Percentiles rank a stretch among this genome's conserved stretches.
Evolutionary conservation across 2,888 invertebrate species (phyloP).

Genomic region (Deilephila porcellus): DNA sequence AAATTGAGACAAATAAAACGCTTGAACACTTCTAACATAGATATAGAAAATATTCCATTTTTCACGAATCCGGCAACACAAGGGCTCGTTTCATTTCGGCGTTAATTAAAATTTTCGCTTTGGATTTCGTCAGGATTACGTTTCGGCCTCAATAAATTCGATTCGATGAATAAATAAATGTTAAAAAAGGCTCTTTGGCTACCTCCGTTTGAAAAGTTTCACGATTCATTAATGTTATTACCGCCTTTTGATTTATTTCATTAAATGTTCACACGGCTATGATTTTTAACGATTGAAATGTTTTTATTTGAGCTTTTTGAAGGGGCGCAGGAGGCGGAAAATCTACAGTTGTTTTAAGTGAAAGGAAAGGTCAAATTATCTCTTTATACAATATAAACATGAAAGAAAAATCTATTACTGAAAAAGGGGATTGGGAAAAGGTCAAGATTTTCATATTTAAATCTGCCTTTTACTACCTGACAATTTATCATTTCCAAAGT

Average conservation of each 20-base stretch:
- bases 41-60: constrained; percentile 11
- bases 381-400: too few species aligned
- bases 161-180: constrained; percentile 46
- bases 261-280: constrained; percentile 18
- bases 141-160: constrained; percentile 52
- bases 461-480: too few species aligned
- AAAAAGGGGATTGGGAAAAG: too few species aligned
- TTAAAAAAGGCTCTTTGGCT: constrained; percentile 4
- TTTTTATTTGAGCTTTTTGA: constrained; percentile 1
- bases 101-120: constrained; percentile 66
- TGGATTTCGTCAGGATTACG: constrained; percentile 52
- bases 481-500: too few species aligned
- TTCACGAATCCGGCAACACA: constrained; percentile 8
- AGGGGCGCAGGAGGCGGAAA: background rate
- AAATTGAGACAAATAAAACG: background rate
- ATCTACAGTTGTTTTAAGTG: too few species aligned
- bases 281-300: background rate
- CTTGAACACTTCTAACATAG: background rate
- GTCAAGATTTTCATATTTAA: too few species aligned
- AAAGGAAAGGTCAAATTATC: too few species aligned
- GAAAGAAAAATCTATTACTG: too few species aligned
- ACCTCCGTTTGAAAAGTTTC: constrained; percentile 16
- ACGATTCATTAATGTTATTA: constrained; percentile 24
- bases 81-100: constrained; percentile 38
- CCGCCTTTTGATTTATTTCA: constrained; percentile 16